Conservation (phyloP, 2,113 vertebrate genomes). For the Balaeniceps rex region DNA sequence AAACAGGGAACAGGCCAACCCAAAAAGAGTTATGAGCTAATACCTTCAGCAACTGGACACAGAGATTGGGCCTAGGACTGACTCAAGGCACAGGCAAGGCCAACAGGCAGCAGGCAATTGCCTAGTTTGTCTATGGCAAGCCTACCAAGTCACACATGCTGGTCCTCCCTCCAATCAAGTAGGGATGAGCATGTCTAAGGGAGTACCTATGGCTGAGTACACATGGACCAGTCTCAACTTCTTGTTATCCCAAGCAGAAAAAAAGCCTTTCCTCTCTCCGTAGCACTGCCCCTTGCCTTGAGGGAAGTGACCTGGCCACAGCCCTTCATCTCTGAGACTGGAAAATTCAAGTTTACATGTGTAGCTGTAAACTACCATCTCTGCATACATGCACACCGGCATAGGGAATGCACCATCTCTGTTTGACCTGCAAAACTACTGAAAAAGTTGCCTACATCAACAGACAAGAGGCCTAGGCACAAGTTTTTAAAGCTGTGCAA, state of each 20-base stretch:
- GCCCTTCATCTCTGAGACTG: not conserved
- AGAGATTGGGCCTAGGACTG: not conserved
- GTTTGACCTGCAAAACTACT: not conserved
- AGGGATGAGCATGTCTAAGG: not conserved
- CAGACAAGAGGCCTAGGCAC: not conserved
- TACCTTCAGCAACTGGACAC: not conserved
- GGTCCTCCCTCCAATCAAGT: not conserved
- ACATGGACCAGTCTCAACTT: not conserved
- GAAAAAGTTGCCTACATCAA: not conserved
- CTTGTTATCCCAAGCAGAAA: not conserved
- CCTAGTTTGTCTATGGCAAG: not conserved
- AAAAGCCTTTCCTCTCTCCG: not conserved
- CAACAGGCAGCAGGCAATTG: not conserved
- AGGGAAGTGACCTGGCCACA: not conserved
- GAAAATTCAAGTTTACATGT: not conserved
- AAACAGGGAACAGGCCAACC: not conserved
- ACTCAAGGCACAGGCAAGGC: not conserved
- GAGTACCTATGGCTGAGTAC: not conserved
- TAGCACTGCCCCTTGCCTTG: not conserved
- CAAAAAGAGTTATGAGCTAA: not conserved
- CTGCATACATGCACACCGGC: not conserved
- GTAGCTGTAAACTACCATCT: not conserved
- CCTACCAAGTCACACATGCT: not conserved
- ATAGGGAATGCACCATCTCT: not conserved
- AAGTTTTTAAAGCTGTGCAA: not conserved